Conservation (phyloP, 1,140 invertebrate genomes). For the Drusus annulatus region DNA sequence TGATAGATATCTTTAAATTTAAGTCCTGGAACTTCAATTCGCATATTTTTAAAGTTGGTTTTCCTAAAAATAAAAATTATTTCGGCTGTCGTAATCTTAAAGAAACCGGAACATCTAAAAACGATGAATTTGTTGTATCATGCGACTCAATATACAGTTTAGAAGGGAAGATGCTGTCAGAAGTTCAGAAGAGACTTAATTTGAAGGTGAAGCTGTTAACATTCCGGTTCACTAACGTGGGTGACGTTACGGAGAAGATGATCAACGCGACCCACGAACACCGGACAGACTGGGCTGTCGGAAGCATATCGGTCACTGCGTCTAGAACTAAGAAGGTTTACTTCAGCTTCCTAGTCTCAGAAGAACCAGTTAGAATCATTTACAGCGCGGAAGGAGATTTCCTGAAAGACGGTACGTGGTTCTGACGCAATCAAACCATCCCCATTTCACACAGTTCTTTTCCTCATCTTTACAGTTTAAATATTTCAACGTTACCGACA, state of each 20-base stretch:
- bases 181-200: constrained; percentile 7
- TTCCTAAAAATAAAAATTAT: neutral
- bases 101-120: neutral
- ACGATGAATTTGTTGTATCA: neutral
- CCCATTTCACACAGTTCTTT: neutral
- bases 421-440: neutral
- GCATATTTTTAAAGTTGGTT: neutral
- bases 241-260: neutral
- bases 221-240: neutral
- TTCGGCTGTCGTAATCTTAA: neutral
- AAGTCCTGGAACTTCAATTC: neutral
- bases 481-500: too few species aligned
- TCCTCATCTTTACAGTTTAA: too few species aligned
- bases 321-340: neutral
- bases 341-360: neutral
- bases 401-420: neutral
- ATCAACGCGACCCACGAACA: neutral
- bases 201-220: neutral
- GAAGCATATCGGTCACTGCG: neutral
- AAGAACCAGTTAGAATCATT: neutral
- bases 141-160: neutral
- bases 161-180: neutral
- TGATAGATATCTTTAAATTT: neutral
- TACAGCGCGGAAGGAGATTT: neutral
- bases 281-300: neutral